phyloP scores from a whole-genome alignment of 2,113 vertebrate species.

The Archilochus colubris region DNA sequence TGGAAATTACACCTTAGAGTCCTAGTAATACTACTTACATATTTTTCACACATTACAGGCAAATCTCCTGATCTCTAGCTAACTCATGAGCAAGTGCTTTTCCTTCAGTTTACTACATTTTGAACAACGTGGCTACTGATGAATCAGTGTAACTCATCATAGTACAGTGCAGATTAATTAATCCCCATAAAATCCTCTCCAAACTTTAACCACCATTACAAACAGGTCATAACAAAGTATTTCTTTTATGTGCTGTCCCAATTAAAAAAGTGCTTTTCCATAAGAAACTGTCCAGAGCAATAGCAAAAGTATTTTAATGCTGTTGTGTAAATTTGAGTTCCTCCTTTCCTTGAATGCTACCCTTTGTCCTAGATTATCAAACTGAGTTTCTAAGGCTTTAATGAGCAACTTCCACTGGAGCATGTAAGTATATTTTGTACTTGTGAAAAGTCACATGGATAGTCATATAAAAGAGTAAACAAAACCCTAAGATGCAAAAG shows the following conservation, averaged over 20 bases:
- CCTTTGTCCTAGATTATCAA: not conserved
- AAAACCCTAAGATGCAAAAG: not conserved
- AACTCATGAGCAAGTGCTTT: not conserved
- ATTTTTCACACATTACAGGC: not conserved
- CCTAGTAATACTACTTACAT: not conserved
- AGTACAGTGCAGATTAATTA: not conserved
- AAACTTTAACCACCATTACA: not conserved
- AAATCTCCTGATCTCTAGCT: not conserved
- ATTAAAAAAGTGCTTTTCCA: not conserved
- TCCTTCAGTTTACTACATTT: not conserved
- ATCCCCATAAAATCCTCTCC: not conserved
- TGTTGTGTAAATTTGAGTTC: not conserved
- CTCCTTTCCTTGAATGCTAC: slow-evolving; percentile 6
- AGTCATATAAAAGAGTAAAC: not conserved
- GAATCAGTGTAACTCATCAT: not conserved
- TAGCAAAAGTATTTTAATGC: not conserved
- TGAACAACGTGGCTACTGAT: not conserved
- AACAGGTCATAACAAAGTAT: not conserved
- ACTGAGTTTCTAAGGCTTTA: not conserved
- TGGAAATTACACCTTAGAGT: not conserved
- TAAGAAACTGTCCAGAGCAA: not conserved
- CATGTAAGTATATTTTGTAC: not conserved
- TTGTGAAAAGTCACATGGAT: not conserved
- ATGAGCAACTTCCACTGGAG: slow-evolving; percentile 2
- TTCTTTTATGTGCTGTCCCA: not conserved